Evolutionary conservation across 2,113 vertebrate species (phyloP), one percentile per base, ranked within the genome.

Genomic region (Epinephelus moara): DNA sequence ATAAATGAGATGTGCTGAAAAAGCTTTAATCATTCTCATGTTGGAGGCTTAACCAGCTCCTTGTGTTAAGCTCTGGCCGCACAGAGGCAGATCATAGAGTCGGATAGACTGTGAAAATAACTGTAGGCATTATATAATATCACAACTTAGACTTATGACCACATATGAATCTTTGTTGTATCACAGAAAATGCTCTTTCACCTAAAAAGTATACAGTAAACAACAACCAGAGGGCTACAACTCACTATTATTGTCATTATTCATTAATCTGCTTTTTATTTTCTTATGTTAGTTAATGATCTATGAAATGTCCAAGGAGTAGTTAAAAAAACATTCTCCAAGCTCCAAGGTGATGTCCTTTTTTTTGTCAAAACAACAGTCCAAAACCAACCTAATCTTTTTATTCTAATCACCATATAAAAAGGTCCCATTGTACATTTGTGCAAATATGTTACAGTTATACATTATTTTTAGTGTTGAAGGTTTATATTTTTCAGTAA

Each of bases 1-100:
- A 60, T 21, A 85, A 79, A 90, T 72, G 61, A 79, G 71, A 80
- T 72, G 73, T 37, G 45, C 78, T 64, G 63, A 79, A 72, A 72
- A 23, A 83, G 57, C 27, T 72, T 71, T 37, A 78, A 82, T 82
- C 73, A 84, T 47, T 59, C 78, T 56, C 19, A 37, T 78, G 78
- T 70, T 68, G 67, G 56, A 82, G 50, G 53, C 55, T 80, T 53
- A 81, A 81, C 17, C 21, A 30, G 62, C 55, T 37, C 62, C 19
- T 66, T 56, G 9, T 15, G 9, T 53, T 81, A 80, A 69, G 50
- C 60, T 57, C 9, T 19, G n/a, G 15, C 19, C 6, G 52, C 3
- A 53, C 49, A 71, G n/a, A 87, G 45, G 50, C 33, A 57, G 60
- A 82, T 80, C 55, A 66, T 50, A 53, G 78, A 66, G 15, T 27